Conservation (phyloP, 2,113 vertebrate species). For the Alaudala cheleensis region DNA sequence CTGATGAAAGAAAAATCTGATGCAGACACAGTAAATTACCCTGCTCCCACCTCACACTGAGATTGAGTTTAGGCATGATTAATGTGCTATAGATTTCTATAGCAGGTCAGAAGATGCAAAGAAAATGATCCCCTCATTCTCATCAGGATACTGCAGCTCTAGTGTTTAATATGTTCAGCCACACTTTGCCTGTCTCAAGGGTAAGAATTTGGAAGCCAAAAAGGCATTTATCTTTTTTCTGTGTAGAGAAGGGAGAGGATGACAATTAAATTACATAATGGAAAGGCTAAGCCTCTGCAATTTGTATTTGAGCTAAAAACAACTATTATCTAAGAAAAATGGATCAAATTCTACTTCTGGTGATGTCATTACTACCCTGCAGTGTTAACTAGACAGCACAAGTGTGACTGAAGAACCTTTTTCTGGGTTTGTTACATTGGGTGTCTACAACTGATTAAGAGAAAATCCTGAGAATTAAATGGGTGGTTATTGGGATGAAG, state of each 20-base stretch:
- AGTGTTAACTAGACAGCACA: background rate
- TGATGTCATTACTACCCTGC: background rate
- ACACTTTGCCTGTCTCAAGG: constrained; percentile 17
- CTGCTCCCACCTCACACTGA: constrained; percentile 3
- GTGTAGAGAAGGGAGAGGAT: background rate
- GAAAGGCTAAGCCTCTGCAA: constrained; percentile 1
- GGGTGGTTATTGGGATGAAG: background rate
- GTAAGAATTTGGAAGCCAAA: background rate
- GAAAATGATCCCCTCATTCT: constrained; percentile 42
- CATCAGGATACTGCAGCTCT: constrained; percentile 12
- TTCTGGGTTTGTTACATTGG: background rate
- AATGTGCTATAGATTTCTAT: constrained; percentile 51
- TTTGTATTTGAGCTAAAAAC: constrained; percentile 5
- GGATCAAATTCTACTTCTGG: background rate
- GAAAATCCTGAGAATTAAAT: background rate
- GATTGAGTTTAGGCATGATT: constrained; percentile 25
- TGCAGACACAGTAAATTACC: constrained; percentile 65
- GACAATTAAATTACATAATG: constrained; percentile 37
- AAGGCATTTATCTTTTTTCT: constrained; percentile 36
- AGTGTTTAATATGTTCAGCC: constrained; percentile 46
- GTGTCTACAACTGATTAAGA: background rate
- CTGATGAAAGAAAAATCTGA: constrained; percentile 63
- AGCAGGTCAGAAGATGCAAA: constrained; percentile 55
- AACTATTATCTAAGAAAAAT: background rate
- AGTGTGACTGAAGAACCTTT: background rate